A percentile compares a stretch with the other conserved stretches of the same genome.
Evolutionary conservation across 2,888 invertebrate species (phyloP).

Genomic region (Tinea pellionella): DNA sequence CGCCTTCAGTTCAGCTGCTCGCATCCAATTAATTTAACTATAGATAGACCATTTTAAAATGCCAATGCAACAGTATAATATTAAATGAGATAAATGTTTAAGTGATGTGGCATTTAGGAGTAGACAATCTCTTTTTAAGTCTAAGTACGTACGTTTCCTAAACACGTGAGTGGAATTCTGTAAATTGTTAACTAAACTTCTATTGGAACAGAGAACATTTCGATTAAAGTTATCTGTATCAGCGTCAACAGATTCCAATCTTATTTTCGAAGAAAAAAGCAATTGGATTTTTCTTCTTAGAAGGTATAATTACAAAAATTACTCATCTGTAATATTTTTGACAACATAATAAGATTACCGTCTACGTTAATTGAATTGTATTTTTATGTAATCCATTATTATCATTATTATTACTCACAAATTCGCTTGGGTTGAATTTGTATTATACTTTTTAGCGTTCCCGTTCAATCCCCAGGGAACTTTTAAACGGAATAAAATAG

Average conservation of each 20-base stretch:
- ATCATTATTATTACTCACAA: no score
- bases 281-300: not conserved
- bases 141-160: not conserved
- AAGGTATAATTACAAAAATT: no score
- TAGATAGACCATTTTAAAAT: not conserved
- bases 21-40: conserved; percentile 1
- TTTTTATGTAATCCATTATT: no score
- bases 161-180: conserved; percentile 11
- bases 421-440: no score
- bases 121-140: not conserved
- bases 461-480: no score
- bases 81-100: not conserved
- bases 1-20: not conserved
- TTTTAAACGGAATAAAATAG: no score
- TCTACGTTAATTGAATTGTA: no score
- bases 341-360: no score
- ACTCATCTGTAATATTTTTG: no score
- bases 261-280: not conserved
- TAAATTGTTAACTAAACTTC: not conserved
- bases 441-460: no score
- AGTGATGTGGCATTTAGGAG: not conserved
- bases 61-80: not conserved
- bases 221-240: conserved; percentile 1
- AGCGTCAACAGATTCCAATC: not conserved
- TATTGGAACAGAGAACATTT: conserved; percentile 1